These are phyloP conservation scores for Nemoura dubitans DNA, from an alignment of 2,888 invertebrate species.

Conservation along the genomic window DNA sequence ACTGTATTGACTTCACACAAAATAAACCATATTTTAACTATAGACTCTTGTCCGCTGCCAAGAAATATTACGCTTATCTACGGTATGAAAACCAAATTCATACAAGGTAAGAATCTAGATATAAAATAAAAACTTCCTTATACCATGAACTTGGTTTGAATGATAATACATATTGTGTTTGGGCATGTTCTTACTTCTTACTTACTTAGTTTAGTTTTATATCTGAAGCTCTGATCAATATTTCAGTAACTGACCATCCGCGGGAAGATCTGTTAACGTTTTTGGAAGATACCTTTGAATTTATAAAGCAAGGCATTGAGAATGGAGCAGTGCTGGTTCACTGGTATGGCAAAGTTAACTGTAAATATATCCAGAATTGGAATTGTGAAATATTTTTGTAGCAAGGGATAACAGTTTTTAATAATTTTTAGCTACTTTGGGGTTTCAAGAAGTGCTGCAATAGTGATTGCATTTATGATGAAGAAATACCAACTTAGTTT, in stretches of 20 bases:
- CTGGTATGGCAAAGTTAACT: slow-evolving; percentile 67
- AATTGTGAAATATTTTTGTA: not conserved
- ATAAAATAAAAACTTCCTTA: too few relatives aligned
- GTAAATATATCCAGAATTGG: too few relatives aligned
- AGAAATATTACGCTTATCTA: slow-evolving; percentile 74
- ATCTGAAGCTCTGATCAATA: slow-evolving; percentile 36
- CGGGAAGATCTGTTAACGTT: slow-evolving; percentile 85
- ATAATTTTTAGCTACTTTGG: slow-evolving; percentile 77
- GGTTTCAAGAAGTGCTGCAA: slow-evolving; percentile 87
- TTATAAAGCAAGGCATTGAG: slow-evolving; percentile 75
- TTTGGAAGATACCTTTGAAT: slow-evolving; percentile 79
- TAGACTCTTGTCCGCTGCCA: slow-evolving; percentile 86
- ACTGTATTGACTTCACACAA: slow-evolving; percentile 71
- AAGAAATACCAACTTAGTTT: slow-evolving; percentile 79
- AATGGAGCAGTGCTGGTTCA: slow-evolving; percentile 83
- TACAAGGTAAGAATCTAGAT: slow-evolving; percentile 71
- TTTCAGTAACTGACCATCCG: slow-evolving; percentile 82
- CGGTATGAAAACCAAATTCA: slow-evolving; percentile 75
- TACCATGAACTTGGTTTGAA: too few relatives aligned
- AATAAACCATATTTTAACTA: slow-evolving; percentile 81
- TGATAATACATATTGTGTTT: too few relatives aligned
- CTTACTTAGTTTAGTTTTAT: not conserved
- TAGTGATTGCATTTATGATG: slow-evolving; percentile 90
- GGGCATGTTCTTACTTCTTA: not conserved
- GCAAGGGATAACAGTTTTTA: not conserved